Evolutionary conservation across 2,797 vertebrate species (phyloP).

Genomic region (Sparidentex hasta): DNA sequence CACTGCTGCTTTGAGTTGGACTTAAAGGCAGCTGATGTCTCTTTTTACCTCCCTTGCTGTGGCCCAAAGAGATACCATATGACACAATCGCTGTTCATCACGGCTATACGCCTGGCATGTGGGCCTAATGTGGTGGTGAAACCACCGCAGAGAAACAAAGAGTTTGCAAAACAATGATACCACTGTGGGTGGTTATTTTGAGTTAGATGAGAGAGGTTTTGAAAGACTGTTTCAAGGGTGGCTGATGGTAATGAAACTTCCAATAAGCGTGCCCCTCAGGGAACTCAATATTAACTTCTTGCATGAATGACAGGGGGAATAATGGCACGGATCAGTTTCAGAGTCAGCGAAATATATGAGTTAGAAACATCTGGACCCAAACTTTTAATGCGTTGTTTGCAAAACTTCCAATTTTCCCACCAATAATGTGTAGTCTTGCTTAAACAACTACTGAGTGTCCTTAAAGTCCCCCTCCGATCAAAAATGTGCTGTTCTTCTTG

Average conservation of each 20-base stretch:
- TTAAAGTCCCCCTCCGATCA: too few relatives aligned
- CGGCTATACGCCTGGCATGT: constrained; percentile 45
- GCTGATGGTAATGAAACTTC: constrained; percentile 21
- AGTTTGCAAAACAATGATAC: constrained; percentile 45
- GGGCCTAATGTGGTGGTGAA: constrained; percentile 39
- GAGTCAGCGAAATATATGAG: constrained; percentile 25
- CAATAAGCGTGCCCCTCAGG: background rate
- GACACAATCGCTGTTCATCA: constrained; percentile 46
- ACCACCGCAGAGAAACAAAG: constrained; percentile 39
- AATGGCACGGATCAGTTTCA: constrained; percentile 21
- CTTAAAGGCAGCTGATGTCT: constrained; percentile 52
- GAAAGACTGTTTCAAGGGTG: constrained; percentile 33
- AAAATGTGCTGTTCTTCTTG: too few relatives aligned
- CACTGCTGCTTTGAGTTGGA: constrained; percentile 43
- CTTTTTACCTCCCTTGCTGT: constrained; percentile 31
- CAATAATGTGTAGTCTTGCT: background rate
- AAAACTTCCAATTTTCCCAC: constrained; percentile 3
- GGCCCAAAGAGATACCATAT: constrained; percentile 23
- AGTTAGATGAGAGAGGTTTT: constrained; percentile 29
- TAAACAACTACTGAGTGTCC: too few relatives aligned
- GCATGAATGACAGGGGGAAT: constrained; percentile 12
- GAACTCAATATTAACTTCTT: constrained; percentile 22
- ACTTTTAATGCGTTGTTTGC: constrained; percentile 13
- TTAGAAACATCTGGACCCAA: constrained; percentile 40
- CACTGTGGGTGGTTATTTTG: constrained; percentile 38